Conservation (phyloP, 2,797 vertebrate species). For the Macropodus opercularis region DNA sequence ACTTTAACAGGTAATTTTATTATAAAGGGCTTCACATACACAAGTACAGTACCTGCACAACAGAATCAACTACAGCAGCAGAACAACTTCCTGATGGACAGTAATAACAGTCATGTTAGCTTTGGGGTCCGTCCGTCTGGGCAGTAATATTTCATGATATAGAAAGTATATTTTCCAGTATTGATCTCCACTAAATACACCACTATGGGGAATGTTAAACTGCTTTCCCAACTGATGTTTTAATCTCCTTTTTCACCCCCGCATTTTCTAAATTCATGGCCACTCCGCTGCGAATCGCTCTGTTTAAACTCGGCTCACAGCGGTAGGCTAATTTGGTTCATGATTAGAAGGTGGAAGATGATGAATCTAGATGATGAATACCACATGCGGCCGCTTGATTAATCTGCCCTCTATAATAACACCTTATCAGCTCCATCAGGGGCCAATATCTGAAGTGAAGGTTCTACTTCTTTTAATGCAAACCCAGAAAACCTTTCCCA, state of each 20-base stretch:
- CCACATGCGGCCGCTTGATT: conserved; percentile 11
- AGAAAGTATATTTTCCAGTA: no score
- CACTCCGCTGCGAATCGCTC: conserved; percentile 14
- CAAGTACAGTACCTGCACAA: no score
- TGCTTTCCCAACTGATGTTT: conserved; percentile 2
- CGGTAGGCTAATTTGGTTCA: conserved; percentile 21
- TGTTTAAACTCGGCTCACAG: conserved; percentile 13
- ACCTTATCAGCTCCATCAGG: neutral
- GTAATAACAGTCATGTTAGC: no score
- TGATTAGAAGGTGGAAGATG: conserved; percentile 19
- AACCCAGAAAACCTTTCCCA: no score
- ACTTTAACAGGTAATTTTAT: no score
- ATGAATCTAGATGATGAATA: conserved; percentile 31
- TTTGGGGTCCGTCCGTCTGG: no score
- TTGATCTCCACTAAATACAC: no score
- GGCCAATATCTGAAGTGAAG: neutral
- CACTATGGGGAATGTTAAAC: conserved; percentile 13
- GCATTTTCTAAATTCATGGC: conserved; percentile 9
- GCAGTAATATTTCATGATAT: no score
- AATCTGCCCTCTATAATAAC: conserved; percentile 11
- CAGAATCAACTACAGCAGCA: no score
- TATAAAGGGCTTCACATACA: no score
- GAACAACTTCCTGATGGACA: no score
- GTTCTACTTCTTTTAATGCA: neutral
- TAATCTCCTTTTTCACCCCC: conserved; percentile 22